Conservation (phyloP, 1,140 invertebrate species). For the Aphidius gifuensis region DNA sequence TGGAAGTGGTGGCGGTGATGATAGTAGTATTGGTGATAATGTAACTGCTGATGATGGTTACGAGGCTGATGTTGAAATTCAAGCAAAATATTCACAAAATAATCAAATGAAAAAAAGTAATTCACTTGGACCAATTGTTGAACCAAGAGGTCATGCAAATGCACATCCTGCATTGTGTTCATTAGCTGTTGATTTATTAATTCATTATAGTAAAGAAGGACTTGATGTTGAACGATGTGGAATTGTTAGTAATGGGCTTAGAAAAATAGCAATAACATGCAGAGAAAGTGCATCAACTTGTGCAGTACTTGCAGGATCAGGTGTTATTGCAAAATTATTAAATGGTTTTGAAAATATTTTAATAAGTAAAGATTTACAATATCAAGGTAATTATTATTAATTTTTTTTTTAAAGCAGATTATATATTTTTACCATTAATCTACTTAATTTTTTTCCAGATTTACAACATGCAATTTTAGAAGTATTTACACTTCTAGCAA, state of each 20-base stretch:
- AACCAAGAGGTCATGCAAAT: constrained; percentile 43
- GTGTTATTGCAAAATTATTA: constrained; percentile 48
- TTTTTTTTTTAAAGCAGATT: constrained; percentile 8
- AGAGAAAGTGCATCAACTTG: constrained; percentile 53
- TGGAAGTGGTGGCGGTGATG: constrained; percentile 47
- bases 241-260: constrained; percentile 44
- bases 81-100: constrained; percentile 34
- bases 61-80: constrained; percentile 57
- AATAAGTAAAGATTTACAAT: constrained; percentile 35
- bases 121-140: constrained; percentile 31
- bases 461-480: constrained; percentile 61
- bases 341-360: constrained; percentile 47
- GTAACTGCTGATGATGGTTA: constrained; percentile 64
- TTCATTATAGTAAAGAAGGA: constrained; percentile 58
- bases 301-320: constrained; percentile 46
- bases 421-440: background rate
- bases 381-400: constrained; percentile 38
- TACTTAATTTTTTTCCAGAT: constrained; percentile 46
- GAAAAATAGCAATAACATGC: constrained; percentile 47
- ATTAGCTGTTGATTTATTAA: constrained; percentile 61
- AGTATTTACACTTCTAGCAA: constrained; percentile 58
- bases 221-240: constrained; percentile 40
- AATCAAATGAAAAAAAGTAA: constrained; percentile 33
- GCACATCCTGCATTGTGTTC: constrained; percentile 61
- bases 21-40: constrained; percentile 54